Evolutionary conservation across 1,140 invertebrate genomes (phyloP).

Genomic region (Nasonia longicornis): DNA sequence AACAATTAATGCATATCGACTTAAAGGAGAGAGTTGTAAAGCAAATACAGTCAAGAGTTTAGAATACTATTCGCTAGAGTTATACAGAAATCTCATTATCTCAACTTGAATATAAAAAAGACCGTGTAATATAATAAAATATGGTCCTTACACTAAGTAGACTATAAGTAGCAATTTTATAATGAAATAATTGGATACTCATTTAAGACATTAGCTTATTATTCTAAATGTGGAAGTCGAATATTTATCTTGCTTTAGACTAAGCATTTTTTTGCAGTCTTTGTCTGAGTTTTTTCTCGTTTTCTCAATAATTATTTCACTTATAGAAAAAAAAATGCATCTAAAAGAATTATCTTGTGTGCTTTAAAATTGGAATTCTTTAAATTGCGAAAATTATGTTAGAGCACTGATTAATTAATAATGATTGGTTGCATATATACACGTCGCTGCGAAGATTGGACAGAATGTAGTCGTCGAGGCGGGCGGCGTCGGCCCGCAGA

Average conservation of each 20-base stretch:
- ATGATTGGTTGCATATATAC: slow-evolving; percentile 58
- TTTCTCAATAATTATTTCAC: slow-evolving; percentile 37
- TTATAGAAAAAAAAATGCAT: slow-evolving; percentile 35
- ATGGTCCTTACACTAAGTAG: slow-evolving; percentile 29
- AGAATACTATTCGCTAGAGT: slow-evolving; percentile 33
- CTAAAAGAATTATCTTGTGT: slow-evolving; percentile 32
- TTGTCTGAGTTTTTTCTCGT: slow-evolving; percentile 30
- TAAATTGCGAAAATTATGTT: slow-evolving; percentile 57
- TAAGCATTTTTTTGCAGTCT: slow-evolving; percentile 43
- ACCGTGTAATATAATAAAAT: slow-evolving; percentile 36
- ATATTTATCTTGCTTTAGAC: slow-evolving; percentile 15
- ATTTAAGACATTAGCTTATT: slow-evolving; percentile 25
- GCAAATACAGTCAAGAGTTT: slow-evolving; percentile 35
- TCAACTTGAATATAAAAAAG: slow-evolving; percentile 30
- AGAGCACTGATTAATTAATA: slow-evolving; percentile 57
- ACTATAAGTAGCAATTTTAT: slow-evolving; percentile 25
- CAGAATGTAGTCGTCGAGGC: slow-evolving; percentile 64
- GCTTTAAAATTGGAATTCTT: slow-evolving; percentile 21
- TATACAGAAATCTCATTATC: slow-evolving; percentile 35
- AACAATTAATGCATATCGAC: slow-evolving; percentile 34
- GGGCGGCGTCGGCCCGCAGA: slow-evolving; percentile 61
- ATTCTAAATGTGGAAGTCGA: slow-evolving; percentile 39
- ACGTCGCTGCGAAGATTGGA: slow-evolving; percentile 67
- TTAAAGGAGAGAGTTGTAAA: slow-evolving; percentile 29
- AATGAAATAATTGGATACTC: slow-evolving; percentile 36